Conservation (phyloP, 2,888 invertebrate genomes). For the Zygothrica quintamaculata region DNA sequence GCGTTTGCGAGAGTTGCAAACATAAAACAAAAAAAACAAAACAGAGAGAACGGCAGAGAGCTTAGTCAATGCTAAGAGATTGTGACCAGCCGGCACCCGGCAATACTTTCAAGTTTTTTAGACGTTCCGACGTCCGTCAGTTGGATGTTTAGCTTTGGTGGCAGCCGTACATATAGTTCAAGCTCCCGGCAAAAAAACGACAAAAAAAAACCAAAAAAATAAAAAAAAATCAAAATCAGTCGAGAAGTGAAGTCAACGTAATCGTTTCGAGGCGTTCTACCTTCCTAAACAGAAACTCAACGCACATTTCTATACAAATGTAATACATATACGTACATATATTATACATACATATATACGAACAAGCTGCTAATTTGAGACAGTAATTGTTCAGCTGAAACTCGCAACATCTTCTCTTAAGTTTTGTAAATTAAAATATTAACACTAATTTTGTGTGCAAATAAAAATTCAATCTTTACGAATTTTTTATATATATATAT, state of each 20-base stretch:
- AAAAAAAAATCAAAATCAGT: slow-evolving; percentile 22
- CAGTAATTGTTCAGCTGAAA: slow-evolving; percentile 26
- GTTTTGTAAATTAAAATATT: slow-evolving; percentile 31
- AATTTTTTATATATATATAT: no score
- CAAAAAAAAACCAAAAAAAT: no score
- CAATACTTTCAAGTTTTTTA: slow-evolving; percentile 69
- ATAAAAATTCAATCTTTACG: no score
- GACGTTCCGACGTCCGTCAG: slow-evolving; percentile 59
- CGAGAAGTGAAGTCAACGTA: slow-evolving; percentile 61
- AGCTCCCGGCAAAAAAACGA: slow-evolving; percentile 38
- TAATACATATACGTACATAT: slow-evolving; percentile 25
- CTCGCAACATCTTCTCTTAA: slow-evolving; percentile 17
- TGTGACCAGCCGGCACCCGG: slow-evolving; percentile 30
- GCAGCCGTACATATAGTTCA: slow-evolving; percentile 69
- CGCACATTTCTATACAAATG: slow-evolving; percentile 17
- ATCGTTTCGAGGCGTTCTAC: slow-evolving; percentile 61
- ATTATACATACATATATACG: slow-evolving; percentile 13
- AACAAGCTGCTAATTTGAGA: slow-evolving; percentile 41
- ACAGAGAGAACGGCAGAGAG: slow-evolving; percentile 22
- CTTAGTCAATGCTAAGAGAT: slow-evolving; percentile 26
- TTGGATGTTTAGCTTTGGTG: slow-evolving; percentile 82
- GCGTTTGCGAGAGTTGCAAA: slow-evolving; percentile 46
- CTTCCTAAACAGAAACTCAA: slow-evolving; percentile 45
- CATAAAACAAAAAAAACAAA: slow-evolving; percentile 4
- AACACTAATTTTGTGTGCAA: slow-evolving; percentile 33